A percentile compares a stretch with the other conserved stretches of the same genome.
Conservation (phyloP, 2,888 invertebrate genomes). For the Morinoia aosen region DNA sequence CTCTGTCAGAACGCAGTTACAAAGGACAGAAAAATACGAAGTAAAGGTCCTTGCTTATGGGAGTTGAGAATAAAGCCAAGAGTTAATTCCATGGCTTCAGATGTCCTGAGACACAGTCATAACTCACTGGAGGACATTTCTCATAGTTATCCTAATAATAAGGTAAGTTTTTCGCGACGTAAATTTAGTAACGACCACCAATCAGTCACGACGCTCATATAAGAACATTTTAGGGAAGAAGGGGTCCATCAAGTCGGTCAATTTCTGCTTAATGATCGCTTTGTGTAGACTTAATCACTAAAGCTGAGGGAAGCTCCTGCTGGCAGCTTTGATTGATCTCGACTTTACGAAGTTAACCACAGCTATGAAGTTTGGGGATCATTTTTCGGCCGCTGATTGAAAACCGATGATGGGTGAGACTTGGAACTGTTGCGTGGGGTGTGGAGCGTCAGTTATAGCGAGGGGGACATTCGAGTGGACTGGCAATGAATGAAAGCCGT, state of each 20-base stretch:
- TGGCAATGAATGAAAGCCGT: no score
- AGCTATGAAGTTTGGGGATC: slow-evolving; percentile 25
- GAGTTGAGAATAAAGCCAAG: no score
- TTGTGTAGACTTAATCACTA: slow-evolving; percentile 33
- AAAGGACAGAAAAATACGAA: no score
- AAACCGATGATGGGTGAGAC: slow-evolving; percentile 29
- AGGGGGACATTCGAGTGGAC: not conserved
- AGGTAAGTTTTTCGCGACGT: not conserved
- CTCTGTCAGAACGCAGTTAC: no score
- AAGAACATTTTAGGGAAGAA: not conserved
- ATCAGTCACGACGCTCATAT: not conserved
- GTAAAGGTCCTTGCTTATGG: no score
- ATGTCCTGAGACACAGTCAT: no score
- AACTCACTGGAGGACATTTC: no score
- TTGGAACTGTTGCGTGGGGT: not conserved
- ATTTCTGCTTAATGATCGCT: slow-evolving; percentile 25
- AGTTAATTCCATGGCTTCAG: no score
- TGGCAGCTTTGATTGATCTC: slow-evolving; percentile 45
- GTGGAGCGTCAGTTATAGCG: not conserved
- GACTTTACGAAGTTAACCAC: slow-evolving; percentile 43
- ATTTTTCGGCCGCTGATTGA: slow-evolving; percentile 6
- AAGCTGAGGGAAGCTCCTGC: slow-evolving; percentile 13
- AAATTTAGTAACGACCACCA: not conserved
- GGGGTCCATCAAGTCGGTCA: slow-evolving; percentile 18
- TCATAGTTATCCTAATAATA: not conserved